Percentiles rank a stretch among this genome's conserved stretches.
Conservation (phyloP, 2,888 invertebrate species). For the Cosmorhoe ocellata region DNA sequence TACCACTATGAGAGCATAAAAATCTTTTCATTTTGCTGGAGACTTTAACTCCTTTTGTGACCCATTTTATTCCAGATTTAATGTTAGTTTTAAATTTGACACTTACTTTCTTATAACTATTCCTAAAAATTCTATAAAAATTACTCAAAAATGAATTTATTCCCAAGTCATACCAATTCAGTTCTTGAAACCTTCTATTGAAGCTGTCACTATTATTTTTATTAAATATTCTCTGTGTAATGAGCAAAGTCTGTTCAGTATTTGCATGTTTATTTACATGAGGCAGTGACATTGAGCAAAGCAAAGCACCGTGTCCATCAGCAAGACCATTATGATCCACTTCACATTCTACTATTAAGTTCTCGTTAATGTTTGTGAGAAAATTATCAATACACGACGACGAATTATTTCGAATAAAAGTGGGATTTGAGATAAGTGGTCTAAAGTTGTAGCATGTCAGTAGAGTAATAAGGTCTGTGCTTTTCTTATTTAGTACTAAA, state of each 20-base stretch:
- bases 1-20: not conserved
- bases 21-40: constrained; percentile 1
- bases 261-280: not conserved
- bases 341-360: not conserved
- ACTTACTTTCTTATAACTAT: not conserved
- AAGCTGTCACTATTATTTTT: not conserved
- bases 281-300: not conserved
- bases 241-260: no score
- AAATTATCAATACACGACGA: not conserved
- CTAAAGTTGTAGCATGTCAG: not conserved
- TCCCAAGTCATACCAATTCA: not conserved
- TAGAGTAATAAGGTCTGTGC: not conserved
- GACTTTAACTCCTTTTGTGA: not conserved
- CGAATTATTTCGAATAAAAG: not conserved
- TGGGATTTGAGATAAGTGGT: not conserved
- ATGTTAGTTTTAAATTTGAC: not conserved
- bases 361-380: not conserved
- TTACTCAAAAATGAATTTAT: not conserved
- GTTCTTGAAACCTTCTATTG: not conserved
- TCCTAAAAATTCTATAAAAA: not conserved
- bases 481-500: not conserved
- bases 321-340: not conserved
- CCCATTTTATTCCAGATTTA: not conserved
- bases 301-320: not conserved
- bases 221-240: not conserved